These are phyloP conservation scores for Agriopis aurantiaria DNA, from an alignment of 2,888 invertebrate species.

Conservation along the genomic window DNA sequence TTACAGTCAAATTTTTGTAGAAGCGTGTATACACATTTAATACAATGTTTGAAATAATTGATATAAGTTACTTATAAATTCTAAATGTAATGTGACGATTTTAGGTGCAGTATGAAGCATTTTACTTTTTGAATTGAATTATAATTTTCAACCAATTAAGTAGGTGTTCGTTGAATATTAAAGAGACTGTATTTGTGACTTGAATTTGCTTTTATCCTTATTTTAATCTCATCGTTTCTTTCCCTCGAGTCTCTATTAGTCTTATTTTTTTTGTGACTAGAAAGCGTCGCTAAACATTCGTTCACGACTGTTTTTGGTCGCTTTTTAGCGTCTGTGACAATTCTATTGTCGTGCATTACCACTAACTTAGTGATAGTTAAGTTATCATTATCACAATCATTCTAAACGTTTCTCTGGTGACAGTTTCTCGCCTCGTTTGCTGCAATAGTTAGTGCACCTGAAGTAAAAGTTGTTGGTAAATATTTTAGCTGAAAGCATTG, in stretches of 20 bases:
- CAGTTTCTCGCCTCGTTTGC: constrained; percentile 36
- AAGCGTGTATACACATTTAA: too few species aligned
- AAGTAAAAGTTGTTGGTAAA: constrained; percentile 30
- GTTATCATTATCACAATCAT: constrained; percentile 38
- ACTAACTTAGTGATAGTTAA: constrained; percentile 24
- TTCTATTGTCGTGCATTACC: constrained; percentile 37
- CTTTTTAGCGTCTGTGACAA: constrained; percentile 51
- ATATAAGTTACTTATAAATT: too few species aligned
- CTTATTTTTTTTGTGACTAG: constrained; percentile 48
- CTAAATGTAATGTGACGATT: too few species aligned
- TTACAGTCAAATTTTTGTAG: too few species aligned
- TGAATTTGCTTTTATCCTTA: not conserved
- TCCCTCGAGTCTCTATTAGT: constrained; percentile 1
- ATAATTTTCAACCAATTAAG: too few species aligned
- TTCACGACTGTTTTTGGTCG: constrained; percentile 54
- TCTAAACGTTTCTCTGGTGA: constrained; percentile 41
- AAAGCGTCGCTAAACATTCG: constrained; percentile 57
- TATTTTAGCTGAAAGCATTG: constrained; percentile 9
- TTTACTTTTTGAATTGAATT: too few species aligned
- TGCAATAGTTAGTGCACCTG: constrained; percentile 14
- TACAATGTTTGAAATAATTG: too few species aligned
- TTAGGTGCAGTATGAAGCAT: too few species aligned
- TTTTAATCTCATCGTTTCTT: constrained; percentile 6
- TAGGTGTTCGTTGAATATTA: too few species aligned
- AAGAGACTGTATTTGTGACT: not conserved